Conservation (phyloP, 1,140 invertebrate genomes). For the Aphaenogaster rudis region DNA sequence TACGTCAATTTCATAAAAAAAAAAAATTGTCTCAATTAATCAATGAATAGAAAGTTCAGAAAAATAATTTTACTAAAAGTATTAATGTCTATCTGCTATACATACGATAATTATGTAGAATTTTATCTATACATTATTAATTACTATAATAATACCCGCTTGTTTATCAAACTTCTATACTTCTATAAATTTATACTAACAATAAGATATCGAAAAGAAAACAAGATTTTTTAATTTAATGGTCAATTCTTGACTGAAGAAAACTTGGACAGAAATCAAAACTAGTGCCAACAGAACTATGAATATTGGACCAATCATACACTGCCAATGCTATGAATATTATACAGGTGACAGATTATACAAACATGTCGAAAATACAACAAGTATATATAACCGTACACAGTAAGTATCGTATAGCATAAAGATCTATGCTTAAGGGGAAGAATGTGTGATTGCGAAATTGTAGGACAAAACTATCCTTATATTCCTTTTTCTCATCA, state of each 20-base stretch:
- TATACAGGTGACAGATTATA: neutral
- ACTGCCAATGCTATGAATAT: neutral
- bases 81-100: neutral
- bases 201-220: neutral
- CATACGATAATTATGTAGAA: neutral
- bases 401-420: neutral
- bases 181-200: neutral
- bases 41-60: neutral
- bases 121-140: neutral
- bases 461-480: no score
- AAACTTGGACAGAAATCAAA: neutral
- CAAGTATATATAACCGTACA: neutral
- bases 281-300: neutral
- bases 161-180: neutral
- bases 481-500: no score
- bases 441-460: no score
- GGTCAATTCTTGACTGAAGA: neutral
- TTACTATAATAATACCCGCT: neutral
- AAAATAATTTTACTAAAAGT: neutral
- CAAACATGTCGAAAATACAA: neutral
- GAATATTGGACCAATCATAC: neutral
- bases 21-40: neutral
- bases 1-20: neutral
- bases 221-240: neutral
- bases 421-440: neutral